Conservation (phyloP, 2,113 vertebrate genomes). For the Synodontis membranacea region DNA sequence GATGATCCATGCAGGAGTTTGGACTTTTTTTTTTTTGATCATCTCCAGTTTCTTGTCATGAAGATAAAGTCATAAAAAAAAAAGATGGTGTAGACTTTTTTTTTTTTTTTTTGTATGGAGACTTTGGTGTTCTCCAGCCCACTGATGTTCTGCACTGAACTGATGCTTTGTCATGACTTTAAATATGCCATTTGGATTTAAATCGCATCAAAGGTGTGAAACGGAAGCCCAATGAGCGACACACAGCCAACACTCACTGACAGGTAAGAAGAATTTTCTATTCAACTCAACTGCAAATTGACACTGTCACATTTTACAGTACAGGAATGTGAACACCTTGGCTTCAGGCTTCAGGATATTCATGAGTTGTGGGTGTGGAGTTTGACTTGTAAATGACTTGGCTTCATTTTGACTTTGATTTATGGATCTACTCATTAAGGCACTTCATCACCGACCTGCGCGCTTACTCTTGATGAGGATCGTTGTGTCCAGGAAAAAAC, state of each 20-base stretch:
- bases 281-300: not conserved
- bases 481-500: not conserved
- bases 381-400: not conserved
- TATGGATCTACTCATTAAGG: not conserved
- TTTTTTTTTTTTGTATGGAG: not conserved
- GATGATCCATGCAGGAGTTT: not conserved
- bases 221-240: constrained; percentile 97
- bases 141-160: constrained; percentile 45
- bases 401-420: not conserved
- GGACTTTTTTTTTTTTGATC: not conserved
- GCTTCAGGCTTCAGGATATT: not conserved
- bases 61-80: not conserved
- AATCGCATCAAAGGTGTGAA: constrained; percentile 72
- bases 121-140: not conserved
- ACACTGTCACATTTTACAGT: not conserved
- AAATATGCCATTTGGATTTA: constrained; percentile 90
- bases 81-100: not conserved
- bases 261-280: constrained; percentile 74
- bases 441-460: not conserved
- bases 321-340: not conserved
- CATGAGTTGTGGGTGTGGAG: not conserved
- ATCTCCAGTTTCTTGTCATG: not conserved
- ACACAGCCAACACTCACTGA: constrained; percentile 93
- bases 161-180: constrained; percentile 63
- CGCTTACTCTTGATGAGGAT: not conserved